Conservation (phyloP, 2,797 vertebrate genomes). For the Glossophaga mutica region DNA sequence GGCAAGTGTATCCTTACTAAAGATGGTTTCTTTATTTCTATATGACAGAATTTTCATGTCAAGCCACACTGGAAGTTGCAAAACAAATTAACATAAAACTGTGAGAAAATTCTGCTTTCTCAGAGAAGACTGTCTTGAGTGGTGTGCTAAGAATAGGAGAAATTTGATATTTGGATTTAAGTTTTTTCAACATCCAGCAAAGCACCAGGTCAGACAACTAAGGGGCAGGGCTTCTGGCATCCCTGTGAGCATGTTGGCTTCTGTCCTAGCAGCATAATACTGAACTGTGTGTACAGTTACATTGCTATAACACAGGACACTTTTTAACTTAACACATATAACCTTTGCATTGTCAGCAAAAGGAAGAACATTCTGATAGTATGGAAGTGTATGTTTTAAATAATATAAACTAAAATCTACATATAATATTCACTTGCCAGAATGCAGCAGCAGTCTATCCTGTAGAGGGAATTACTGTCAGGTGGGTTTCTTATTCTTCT, state of each 20-base stretch:
- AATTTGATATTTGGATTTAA: background rate
- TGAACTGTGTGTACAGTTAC: background rate
- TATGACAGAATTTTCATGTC: background rate
- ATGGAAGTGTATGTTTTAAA: conserved; percentile 58
- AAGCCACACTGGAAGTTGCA: background rate
- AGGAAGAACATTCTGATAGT: conserved; percentile 23
- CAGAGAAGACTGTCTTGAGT: background rate
- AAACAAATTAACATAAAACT: background rate
- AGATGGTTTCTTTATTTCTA: background rate
- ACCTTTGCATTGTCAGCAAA: conserved; percentile 34
- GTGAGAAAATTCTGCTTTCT: background rate
- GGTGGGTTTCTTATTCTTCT: conserved; percentile 68
- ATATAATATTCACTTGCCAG: conserved; percentile 46
- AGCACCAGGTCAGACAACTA: background rate
- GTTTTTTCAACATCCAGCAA: background rate
- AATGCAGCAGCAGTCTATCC: conserved; percentile 4
- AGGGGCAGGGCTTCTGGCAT: background rate
- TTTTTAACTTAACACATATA: conserved; percentile 28
- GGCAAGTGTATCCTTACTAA: background rate
- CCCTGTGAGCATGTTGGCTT: rapidly evolving
- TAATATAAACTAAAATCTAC: conserved; percentile 62
- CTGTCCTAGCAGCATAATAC: background rate
- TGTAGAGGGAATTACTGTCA: conserved; percentile 73
- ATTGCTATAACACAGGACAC: background rate
- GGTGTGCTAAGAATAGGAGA: background rate